A percentile compares a stretch with the other conserved stretches of the same genome.
Conservation (phyloP, 2,797 vertebrate genomes). For the Discoglossus pictus region DNA sequence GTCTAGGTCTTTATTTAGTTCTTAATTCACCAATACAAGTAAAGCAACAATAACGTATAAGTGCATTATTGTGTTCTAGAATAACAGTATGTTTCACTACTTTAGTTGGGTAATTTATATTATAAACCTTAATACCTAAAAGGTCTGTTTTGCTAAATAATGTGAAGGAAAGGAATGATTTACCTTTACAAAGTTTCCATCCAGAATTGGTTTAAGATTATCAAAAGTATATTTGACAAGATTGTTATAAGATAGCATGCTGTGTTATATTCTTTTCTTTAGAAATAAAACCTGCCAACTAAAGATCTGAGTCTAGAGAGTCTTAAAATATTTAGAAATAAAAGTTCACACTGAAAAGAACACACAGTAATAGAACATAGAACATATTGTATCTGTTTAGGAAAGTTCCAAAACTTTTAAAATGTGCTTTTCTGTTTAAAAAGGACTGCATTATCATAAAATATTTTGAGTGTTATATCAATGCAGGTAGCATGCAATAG, state of each 20-base stretch:
- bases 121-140: constrained; percentile 16
- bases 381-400: constrained; percentile 19
- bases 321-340: constrained; percentile 32
- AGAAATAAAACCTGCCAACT: constrained; percentile 21
- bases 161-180: constrained; percentile 29
- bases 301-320: constrained; percentile 28
- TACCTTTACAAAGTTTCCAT: constrained; percentile 29
- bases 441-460: no score
- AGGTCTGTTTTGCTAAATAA: constrained; percentile 25
- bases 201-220: constrained; percentile 41
- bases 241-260: constrained; percentile 39
- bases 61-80: no score
- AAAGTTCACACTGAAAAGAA: constrained; percentile 45
- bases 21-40: no score
- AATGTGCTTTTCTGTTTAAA: not conserved
- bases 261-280: constrained; percentile 45
- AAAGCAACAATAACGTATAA: no score
- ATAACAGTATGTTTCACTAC: no score
- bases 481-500: no score
- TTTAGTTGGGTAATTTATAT: no score
- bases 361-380: constrained; percentile 40
- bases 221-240: constrained; percentile 37
- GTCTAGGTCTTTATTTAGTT: no score
- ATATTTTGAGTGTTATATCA: no score
- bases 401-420: constrained; percentile 30